Evolutionary conservation across 2,888 invertebrate genomes (phyloP).

Genomic region (Automeris io): DNA sequence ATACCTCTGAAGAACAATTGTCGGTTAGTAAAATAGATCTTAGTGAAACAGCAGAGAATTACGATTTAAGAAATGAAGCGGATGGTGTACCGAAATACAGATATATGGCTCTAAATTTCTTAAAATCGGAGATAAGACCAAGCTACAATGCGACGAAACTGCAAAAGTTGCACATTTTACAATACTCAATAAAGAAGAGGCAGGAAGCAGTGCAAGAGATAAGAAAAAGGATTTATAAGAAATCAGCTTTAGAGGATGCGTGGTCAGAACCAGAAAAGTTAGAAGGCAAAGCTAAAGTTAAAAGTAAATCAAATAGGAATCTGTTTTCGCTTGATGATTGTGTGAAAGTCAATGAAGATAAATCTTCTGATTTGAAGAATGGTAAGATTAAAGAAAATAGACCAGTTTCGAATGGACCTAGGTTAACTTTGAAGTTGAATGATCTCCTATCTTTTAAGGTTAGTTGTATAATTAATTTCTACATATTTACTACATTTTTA

Average conservation of each 20-base stretch:
- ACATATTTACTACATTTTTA: neutral
- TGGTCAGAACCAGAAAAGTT: conserved; percentile 33
- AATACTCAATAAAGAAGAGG: conserved; percentile 83
- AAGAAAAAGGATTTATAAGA: conserved; percentile 64
- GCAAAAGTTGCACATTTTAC: conserved; percentile 81
- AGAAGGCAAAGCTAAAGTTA: conserved; percentile 37
- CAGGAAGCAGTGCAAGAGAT: conserved; percentile 78
- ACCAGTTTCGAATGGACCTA: conserved; percentile 52
- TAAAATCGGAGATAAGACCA: conserved; percentile 79
- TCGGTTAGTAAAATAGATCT: conserved; percentile 54
- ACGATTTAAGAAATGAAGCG: conserved; percentile 56
- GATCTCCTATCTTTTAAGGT: conserved; percentile 72
- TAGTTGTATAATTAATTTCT: conserved; percentile 12
- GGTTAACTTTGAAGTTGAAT: conserved; percentile 61
- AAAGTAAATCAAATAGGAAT: conserved; percentile 51
- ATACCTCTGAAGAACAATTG: conserved; percentile 47
- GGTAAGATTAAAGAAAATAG: conserved; percentile 51
- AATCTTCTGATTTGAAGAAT: conserved; percentile 43
- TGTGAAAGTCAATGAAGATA: conserved; percentile 33
- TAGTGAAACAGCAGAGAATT: conserved; percentile 68
- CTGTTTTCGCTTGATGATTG: conserved; percentile 46
- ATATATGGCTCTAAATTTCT: conserved; percentile 68
- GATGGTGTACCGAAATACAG: conserved; percentile 59
- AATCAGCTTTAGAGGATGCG: conserved; percentile 52
- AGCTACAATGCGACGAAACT: conserved; percentile 85